These are phyloP conservation scores for Chamaedrilus cognettii DNA, from an alignment of 2,888 invertebrate genomes.

Conservation along the genomic window DNA sequence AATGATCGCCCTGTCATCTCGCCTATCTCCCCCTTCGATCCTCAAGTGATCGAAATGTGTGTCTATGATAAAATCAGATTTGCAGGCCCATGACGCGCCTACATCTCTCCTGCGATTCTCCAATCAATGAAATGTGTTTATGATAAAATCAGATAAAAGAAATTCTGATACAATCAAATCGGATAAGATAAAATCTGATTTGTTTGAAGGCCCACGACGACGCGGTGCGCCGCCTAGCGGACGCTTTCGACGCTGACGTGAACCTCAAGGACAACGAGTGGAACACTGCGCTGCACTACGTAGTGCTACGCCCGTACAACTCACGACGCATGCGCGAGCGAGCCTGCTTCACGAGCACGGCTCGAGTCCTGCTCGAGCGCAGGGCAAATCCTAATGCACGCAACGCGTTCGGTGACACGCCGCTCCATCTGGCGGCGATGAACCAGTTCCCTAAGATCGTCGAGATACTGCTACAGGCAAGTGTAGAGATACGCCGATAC, in stretches of 20 bases:
- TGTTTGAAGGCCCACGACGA: not conserved
- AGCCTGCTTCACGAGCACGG: not conserved
- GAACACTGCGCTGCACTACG: conserved; percentile 1
- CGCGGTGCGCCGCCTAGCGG: not conserved
- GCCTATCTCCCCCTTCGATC: too few relatives aligned
- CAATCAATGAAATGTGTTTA: too few relatives aligned
- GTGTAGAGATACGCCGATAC: too few relatives aligned
- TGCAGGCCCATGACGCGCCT: too few relatives aligned
- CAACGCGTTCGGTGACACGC: conserved; percentile 4
- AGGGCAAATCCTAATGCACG: conserved; percentile 3
- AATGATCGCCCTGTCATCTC: too few relatives aligned
- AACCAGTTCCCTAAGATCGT: conserved; percentile 8
- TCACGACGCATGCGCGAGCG: conserved; percentile 1
- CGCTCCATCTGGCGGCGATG: conserved; percentile 8
- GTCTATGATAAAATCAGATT: too few relatives aligned
- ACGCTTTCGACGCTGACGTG: not conserved
- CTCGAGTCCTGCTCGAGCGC: not conserved
- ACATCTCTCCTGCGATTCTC: too few relatives aligned
- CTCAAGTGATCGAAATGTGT: too few relatives aligned
- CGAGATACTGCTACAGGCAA: not conserved
- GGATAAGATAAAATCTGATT: too few relatives aligned
- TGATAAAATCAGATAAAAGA: too few relatives aligned
- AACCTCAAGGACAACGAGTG: conserved; percentile 4
- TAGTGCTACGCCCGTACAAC: conserved; percentile 2
- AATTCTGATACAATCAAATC: too few relatives aligned